Evolutionary conservation across 2,888 invertebrate genomes (phyloP).

Genomic region (Temnothorax unifasciatus): DNA sequence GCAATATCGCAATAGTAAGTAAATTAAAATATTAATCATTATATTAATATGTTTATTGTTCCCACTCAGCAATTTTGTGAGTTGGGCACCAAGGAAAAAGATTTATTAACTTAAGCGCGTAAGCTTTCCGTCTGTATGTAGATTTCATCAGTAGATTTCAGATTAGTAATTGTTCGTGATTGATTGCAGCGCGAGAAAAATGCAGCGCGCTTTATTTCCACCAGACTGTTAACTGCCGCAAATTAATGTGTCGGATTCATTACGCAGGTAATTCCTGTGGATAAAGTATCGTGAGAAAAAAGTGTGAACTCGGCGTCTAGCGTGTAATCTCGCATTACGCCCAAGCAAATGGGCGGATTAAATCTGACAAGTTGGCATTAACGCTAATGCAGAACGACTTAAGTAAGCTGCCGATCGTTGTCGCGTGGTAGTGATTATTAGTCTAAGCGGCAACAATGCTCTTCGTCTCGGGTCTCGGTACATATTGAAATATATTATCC

Average conservation of each 20-base stretch:
- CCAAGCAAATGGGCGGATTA: slow-evolving; percentile 45
- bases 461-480: not conserved
- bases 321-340: slow-evolving; percentile 56
- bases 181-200: slow-evolving; percentile 29
- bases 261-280: slow-evolving; percentile 61
- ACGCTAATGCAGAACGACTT: slow-evolving; percentile 7
- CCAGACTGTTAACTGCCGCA: slow-evolving; percentile 13
- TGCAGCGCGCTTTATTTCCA: not conserved
- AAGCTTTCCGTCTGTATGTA: slow-evolving; percentile 11
- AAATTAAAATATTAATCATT: not conserved
- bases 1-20: not conserved
- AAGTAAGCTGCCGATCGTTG: slow-evolving; percentile 48
- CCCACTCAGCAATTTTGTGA: not conserved
- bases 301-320: slow-evolving; percentile 44
- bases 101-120: not conserved
- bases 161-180: slow-evolving; percentile 34
- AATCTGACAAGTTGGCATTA: slow-evolving; percentile 55
- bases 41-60: not conserved
- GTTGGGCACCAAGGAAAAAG: not conserved
- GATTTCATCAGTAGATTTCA: slow-evolving; percentile 19
- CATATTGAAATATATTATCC: slow-evolving; percentile 32
- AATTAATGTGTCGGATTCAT: slow-evolving; percentile 53
- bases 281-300: slow-evolving; percentile 71
- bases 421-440: slow-evolving; percentile 28
- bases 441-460: slow-evolving; percentile 1